Base-by-base conservation (phyloP, 2,113 vertebrate genomes). In the Chelonoidis abingdonii region DNA sequence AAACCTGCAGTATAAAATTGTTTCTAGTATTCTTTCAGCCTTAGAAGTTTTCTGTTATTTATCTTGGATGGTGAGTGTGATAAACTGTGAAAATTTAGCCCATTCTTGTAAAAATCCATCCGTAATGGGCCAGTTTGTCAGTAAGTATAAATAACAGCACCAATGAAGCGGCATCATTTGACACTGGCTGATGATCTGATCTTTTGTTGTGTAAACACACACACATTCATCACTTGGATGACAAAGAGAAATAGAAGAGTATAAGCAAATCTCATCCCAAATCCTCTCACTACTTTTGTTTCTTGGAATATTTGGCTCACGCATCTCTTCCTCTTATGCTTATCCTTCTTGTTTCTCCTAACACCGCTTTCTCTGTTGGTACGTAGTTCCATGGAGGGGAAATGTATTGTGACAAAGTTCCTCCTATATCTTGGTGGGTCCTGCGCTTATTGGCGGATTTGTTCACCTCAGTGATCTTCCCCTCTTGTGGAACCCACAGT, bases 361-460 rank as follows among this genome's bases (percentile, higher is more conserved):
- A 91, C 90, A 93, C 89, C 53, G 35, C 93, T 90, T 96, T 80
- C 8, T 89, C n/a, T 87, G 31, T 41, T 81, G 19, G 17, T 62
- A 16, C 6, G 31, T 13, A 91, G 47, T 31, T 95, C 25, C 88
- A 16, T 78, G 92, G 84, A 83, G 93, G 83, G 96, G 92, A 94
- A 92, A 78, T 85, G 44, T 44, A 41, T 41, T 41, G 41, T 41
- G 41, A 41, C 41, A 41, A 41, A 41, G 41, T 41, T 41, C 41
- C 41, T 41, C 41, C 41, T 41, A 41, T 41, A 41, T 4, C 41
- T 41, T 41, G 41, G 41, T 41, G 41, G 41, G 41, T 41, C 41
- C 41, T 41, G 41, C 41, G 41, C 41, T 41, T 41, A 41, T 41
- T 41, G 41, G 41, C 41, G 41, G 41, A 41, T 41, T 41, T 41